phyloP scores from a whole-genome alignment of 2,113 vertebrate genomes.

The Budorcas taxicolor region DNA sequence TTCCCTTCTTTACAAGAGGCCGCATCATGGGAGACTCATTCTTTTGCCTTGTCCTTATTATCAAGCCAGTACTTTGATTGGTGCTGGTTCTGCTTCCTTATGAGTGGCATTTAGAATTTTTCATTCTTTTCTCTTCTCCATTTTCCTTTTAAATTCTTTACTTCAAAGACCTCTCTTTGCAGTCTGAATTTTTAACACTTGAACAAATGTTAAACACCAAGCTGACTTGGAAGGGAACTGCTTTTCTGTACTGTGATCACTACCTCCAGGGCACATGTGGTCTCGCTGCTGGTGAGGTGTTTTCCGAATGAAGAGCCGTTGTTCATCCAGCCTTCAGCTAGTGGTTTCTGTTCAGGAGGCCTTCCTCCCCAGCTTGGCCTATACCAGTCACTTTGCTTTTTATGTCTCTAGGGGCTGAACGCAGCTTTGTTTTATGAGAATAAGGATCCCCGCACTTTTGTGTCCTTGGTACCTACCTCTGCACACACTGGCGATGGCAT shows the following conservation, averaged over 20 bases:
- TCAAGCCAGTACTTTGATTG: background rate
- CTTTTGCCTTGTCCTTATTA: background rate
- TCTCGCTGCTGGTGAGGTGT: background rate
- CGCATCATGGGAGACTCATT: background rate
- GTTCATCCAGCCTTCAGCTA: background rate
- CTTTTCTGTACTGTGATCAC: background rate
- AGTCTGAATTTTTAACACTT: background rate
- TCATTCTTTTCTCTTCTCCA: background rate
- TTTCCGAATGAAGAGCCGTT: background rate
- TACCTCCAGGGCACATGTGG: background rate
- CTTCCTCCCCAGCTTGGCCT: background rate
- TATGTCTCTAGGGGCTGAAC: conserved; percentile 88
- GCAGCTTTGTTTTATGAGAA: conserved; percentile 96
- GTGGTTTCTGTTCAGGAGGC: background rate
- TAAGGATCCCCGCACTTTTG: conserved; percentile 96
- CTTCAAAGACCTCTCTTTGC: background rate
- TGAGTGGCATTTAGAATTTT: background rate
- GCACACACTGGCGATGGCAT: conserved; percentile 98
- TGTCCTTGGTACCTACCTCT: conserved; percentile 96
- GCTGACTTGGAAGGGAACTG: background rate
- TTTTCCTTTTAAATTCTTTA: background rate
- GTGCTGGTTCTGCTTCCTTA: background rate
- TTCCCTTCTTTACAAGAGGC: background rate
- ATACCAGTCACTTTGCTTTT: conserved; percentile 21
- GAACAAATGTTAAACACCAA: background rate